Evolutionary conservation across 2,888 invertebrate genomes (phyloP), one percentile per base, ranked within the genome.

Genomic region (Cancer borealis): DNA sequence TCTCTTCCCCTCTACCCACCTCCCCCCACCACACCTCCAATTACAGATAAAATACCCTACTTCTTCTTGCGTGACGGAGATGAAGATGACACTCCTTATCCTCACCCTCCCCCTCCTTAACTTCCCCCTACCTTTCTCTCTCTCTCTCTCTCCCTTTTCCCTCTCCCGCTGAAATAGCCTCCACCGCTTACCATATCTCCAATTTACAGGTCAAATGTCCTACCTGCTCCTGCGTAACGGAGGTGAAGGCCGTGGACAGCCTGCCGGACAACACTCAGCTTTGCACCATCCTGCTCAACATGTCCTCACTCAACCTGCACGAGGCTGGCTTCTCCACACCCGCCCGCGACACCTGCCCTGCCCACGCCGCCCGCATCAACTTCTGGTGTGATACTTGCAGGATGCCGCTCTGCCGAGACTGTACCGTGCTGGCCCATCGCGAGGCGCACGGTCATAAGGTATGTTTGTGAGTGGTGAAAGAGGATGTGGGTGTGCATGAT

Each of bases 361-460:
- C 93, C 30, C 95, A 95, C 87, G 54, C 95, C 26, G 95, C 95
- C 39, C 93, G 94, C 54, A 95, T 93, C 90, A 95, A 95, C 92
- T 95, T 95, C 95, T 95, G 95, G 95, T 95, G 95, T 90, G 94
- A 95, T 60, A 84, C 95, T 60, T 95, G 95, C 93, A 66, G 94
- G 88, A 54, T 94, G 92, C 93, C 95, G 26, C 94, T 94, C 84
- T 95, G 95, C 47, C 92, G 95, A 45, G 95, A 95, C 93, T 95
- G 95, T 84, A 95, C 94, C 47, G 95, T 95, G 47, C n/a, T 95
- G 91, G 95, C 94, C n/a, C 95, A 95, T 47, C 47, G 95, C n/a
- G 94, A 94, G 91, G 45, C 88, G 12, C 84, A 92, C 14, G 95
- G 95, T 14, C 95, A 95, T 46, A 94, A 94, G 95, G 95, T 95